phyloP scores from a whole-genome alignment of 2,113 vertebrate species.

The Muscicapa adusta region DNA sequence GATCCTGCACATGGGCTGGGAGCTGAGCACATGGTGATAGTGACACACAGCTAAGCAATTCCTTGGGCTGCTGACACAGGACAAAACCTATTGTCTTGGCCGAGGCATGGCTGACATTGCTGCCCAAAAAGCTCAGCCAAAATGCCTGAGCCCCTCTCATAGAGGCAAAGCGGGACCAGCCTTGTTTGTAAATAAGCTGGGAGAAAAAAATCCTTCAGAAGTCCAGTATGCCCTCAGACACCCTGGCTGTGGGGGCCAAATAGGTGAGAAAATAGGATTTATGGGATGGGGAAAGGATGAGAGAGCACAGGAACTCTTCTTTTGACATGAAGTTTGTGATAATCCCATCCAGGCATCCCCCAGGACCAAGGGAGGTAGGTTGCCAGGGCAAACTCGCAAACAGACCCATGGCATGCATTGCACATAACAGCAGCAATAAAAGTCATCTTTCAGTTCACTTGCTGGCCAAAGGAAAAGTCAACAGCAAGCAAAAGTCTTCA shows the following conservation, averaged over 20 bases:
- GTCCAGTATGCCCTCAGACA: not conserved
- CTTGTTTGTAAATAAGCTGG: not conserved
- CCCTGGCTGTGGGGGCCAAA: not conserved
- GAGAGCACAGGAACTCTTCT: not conserved
- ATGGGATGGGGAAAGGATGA: not conserved
- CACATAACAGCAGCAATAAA: not conserved
- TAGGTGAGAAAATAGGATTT: not conserved
- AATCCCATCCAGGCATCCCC: not conserved
- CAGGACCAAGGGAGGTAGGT: not conserved
- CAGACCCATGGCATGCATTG: not conserved
- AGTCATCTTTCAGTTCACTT: not conserved
- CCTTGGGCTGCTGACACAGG: not conserved
- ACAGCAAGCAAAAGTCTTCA: not conserved
- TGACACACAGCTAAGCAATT: not conserved
- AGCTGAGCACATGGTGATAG: not conserved
- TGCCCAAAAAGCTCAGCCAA: not conserved
- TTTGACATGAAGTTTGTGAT: not conserved
- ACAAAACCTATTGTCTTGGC: not conserved
- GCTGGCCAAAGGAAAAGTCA: not conserved
- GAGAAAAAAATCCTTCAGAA: not conserved
- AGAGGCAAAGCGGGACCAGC: not conserved
- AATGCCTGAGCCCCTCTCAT: not conserved
- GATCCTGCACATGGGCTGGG: fast-evolving
- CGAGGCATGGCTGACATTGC: fast-evolving
- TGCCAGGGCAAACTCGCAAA: not conserved